A percentile compares a stretch with the other conserved stretches of the same genome.
phyloP scores from a whole-genome alignment of 2,888 invertebrate genomes.

The Cynaeus angustus region DNA sequence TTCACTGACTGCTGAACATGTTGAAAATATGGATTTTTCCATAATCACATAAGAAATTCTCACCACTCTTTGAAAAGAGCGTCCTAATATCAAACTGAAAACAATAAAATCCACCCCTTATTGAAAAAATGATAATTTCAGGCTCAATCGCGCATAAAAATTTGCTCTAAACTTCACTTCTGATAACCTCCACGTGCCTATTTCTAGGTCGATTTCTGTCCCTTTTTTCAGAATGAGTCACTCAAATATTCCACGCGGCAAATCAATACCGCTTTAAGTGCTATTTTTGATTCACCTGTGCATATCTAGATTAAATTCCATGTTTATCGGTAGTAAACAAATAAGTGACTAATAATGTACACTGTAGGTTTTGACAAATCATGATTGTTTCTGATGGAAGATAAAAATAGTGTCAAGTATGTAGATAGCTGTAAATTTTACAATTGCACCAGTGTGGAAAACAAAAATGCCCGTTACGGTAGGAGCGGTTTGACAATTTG shows the following conservation, averaged over 20 bases:
- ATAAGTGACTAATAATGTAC: constrained; percentile 14
- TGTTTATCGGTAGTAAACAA: constrained; percentile 26
- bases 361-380: neutral
- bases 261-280: constrained; percentile 20
- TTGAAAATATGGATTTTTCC: constrained; percentile 5
- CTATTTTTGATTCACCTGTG: constrained; percentile 26
- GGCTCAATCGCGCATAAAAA: neutral
- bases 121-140: constrained; percentile 1
- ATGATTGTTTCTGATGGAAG: neutral
- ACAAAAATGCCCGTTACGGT: constrained; percentile 23
- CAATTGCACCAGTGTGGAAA: constrained; percentile 14
- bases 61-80: no score
- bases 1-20: neutral
- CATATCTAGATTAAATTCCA: constrained; percentile 30
- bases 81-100: neutral
- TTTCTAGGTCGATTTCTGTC: constrained; percentile 14
- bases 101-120: neutral
- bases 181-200: constrained; percentile 2
- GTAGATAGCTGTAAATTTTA: constrained; percentile 8
- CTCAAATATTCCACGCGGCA: constrained; percentile 7
- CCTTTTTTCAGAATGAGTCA: constrained; percentile 25
- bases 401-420: constrained; percentile 13
- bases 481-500: constrained; percentile 15
- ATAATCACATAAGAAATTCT: no score
- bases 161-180: neutral